Conservation (phyloP, 1,140 invertebrate genomes). For the Pseudomyrmex pallidus region DNA sequence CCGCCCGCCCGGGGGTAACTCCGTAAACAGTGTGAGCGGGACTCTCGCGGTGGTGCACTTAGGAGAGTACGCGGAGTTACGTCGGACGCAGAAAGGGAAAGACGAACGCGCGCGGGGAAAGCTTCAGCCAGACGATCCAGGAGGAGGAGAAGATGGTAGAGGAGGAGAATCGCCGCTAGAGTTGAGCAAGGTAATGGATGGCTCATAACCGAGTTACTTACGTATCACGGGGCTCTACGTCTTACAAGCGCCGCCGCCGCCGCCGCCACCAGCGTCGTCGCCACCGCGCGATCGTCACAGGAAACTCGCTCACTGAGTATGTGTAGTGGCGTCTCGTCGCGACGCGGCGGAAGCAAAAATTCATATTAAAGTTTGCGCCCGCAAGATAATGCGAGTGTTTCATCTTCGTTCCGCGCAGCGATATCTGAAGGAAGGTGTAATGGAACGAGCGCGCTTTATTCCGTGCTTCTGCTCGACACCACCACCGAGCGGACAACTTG, state of each 20-base stretch:
- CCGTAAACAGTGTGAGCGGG: conserved; percentile 69
- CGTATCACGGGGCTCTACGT: conserved; percentile 58
- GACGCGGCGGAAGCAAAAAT: conserved; percentile 59
- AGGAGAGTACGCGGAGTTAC: conserved; percentile 66
- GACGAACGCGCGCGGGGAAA: conserved; percentile 4
- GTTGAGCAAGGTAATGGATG: conserved; percentile 75
- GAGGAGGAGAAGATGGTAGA: background rate
- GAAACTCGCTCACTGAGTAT: background rate
- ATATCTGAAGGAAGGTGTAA: conserved; percentile 22
- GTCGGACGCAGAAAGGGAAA: background rate
- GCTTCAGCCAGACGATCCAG: conserved; percentile 32
- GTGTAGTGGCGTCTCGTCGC: background rate
- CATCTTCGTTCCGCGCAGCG: conserved; percentile 32
- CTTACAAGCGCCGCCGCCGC: conserved; percentile 35
- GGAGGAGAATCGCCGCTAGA: conserved; percentile 62
- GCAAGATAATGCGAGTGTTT: conserved; percentile 54
- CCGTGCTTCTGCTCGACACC: conserved; percentile 9
- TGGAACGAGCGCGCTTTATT: conserved; percentile 35
- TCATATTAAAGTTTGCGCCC: conserved; percentile 61
- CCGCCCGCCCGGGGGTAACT: conserved; percentile 62
- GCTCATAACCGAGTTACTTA: conserved; percentile 75
- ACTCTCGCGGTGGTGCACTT: conserved; percentile 71
- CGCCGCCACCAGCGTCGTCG: background rate
- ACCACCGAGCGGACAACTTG: conserved; percentile 14
- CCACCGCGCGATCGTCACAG: conserved; percentile 22